A percentile compares a stretch with the other conserved stretches of the same genome.
Evolutionary conservation across 2,797 vertebrate genomes (phyloP).

Genomic region (Tympanoctomys barrerae): DNA sequence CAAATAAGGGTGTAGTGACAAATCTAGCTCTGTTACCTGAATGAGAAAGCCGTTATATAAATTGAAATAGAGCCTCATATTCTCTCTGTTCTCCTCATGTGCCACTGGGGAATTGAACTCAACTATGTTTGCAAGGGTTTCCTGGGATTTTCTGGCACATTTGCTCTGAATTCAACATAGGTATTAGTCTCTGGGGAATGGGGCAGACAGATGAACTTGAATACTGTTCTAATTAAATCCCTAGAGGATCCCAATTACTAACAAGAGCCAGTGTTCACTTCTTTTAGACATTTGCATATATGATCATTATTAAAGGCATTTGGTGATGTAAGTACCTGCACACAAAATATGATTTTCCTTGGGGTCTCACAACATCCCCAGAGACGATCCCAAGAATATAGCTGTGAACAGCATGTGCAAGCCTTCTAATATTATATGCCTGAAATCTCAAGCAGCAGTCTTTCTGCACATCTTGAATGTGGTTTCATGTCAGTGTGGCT

Average conservation of each 20-base stretch:
- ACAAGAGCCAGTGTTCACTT: slow-evolving; percentile 49
- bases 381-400: background rate
- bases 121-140: background rate
- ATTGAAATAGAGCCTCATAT: background rate
- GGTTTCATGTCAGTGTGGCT: background rate
- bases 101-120: slow-evolving; percentile 32
- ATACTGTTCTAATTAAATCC: slow-evolving; percentile 77
- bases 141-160: slow-evolving; percentile 59
- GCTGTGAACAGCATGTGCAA: background rate
- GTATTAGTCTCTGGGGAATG: slow-evolving; percentile 54
- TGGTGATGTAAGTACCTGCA: slow-evolving; percentile 64
- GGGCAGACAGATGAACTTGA: slow-evolving; percentile 67
- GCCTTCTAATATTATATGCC: background rate
- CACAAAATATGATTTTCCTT: slow-evolving; percentile 42
- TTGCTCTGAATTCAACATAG: slow-evolving; percentile 46
- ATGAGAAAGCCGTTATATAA: background rate
- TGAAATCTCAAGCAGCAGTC: background rate
- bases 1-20: background rate
- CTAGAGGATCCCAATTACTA: slow-evolving; percentile 72
- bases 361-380: slow-evolving; percentile 5
- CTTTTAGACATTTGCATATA: slow-evolving; percentile 61
- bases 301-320: slow-evolving; percentile 40
- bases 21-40: background rate
- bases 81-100: background rate
- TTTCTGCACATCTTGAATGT: background rate